A percentile compares a stretch with the other conserved stretches of the same genome.
phyloP scores from a whole-genome alignment of 2,113 vertebrate species.

The Gadus macrocephalus region DNA sequence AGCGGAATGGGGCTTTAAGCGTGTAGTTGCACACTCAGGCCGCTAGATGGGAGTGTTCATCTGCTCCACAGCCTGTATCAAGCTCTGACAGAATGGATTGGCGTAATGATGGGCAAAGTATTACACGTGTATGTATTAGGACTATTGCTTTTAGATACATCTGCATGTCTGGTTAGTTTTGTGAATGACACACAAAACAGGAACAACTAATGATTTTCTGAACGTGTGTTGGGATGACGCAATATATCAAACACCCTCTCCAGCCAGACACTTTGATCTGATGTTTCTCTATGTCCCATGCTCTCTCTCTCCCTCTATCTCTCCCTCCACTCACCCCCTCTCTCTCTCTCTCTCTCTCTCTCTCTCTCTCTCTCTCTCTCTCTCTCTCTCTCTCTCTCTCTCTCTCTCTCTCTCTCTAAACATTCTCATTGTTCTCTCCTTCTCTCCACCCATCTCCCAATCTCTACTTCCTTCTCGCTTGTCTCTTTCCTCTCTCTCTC shows the following conservation, averaged over 20 bases:
- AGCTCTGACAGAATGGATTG: background rate
- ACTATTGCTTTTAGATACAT: background rate
- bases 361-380: background rate
- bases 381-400: constrained; percentile 15
- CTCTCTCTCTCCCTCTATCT: background rate
- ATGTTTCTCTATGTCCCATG: background rate
- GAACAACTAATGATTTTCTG: background rate
- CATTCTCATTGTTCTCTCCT: background rate
- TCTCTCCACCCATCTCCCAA: background rate
- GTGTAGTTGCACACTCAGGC: background rate
- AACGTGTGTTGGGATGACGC: constrained; percentile 20
- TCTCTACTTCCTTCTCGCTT: background rate
- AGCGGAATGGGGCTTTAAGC: background rate
- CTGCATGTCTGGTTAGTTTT: background rate
- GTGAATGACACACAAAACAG: no score
- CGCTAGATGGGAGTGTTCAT: background rate
- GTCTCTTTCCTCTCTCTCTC: background rate
- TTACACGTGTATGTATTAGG: background rate
- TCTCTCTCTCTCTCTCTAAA: background rate
- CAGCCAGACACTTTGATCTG: no score
- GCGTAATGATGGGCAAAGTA: background rate
- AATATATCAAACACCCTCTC: no score
- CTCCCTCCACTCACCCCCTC: constrained; percentile 18
- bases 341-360: background rate
- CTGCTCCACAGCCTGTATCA: background rate